A percentile compares a stretch with the other conserved stretches of the same genome.
Evolutionary conservation across 1,140 invertebrate genomes (phyloP).

Genomic region (Aphelenchoides besseyi): DNA sequence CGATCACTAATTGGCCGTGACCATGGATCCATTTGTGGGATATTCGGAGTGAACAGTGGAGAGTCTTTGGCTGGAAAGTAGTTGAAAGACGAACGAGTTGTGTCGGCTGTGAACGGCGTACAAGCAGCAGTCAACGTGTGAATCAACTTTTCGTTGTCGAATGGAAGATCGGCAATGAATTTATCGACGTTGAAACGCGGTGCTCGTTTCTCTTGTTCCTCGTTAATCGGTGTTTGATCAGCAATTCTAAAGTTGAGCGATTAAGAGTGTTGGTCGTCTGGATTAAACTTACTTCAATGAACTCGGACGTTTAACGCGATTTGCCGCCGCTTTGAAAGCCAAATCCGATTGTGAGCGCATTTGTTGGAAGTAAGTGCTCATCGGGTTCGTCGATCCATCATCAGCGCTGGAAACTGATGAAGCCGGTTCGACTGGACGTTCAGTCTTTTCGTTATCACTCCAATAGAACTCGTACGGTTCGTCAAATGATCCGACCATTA

Average conservation of each 20-base stretch:
- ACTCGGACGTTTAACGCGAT: conserved; percentile 13
- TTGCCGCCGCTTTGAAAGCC: not conserved
- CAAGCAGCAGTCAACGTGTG: conserved; percentile 16
- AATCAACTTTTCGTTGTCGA: conserved; percentile 26
- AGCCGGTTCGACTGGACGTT: conserved; percentile 9
- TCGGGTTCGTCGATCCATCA: conserved; percentile 20
- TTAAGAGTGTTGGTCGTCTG: conserved; percentile 14
- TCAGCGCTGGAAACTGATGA: conserved; percentile 24
- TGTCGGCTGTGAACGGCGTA: conserved; percentile 10
- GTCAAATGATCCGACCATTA: conserved; percentile 26
- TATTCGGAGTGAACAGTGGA: conserved; percentile 34
- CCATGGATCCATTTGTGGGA: conserved; percentile 4
- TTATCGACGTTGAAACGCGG: conserved; percentile 43
- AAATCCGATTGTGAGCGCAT: conserved; percentile 3
- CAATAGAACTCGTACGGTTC: conserved; percentile 31
- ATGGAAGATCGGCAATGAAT: conserved; percentile 43
- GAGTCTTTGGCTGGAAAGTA: conserved; percentile 24
- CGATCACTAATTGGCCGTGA: not conserved
- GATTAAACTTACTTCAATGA: conserved; percentile 24
- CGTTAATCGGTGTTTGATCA: not conserved
- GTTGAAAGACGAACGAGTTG: not conserved
- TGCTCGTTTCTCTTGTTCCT: conserved; percentile 7
- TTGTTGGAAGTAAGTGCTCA: conserved; percentile 17
- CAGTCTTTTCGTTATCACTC: conserved; percentile 24
- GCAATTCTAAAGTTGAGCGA: conserved; percentile 6